Percentiles rank a stretch among this genome's conserved stretches.
Evolutionary conservation across 2,888 invertebrate genomes (phyloP).

Genomic region (Oithona nana): DNA sequence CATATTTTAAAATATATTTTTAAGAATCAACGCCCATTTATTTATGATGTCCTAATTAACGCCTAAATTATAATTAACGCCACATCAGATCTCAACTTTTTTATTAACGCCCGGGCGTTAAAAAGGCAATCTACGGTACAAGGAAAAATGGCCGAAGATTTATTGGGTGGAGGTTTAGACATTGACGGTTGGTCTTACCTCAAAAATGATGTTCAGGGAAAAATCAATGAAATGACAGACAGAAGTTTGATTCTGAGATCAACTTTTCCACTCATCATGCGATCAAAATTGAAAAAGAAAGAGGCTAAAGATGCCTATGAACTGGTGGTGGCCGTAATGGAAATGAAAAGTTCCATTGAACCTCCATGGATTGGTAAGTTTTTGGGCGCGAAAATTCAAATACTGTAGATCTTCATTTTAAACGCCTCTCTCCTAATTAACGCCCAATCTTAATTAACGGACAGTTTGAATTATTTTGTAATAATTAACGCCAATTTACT

Average conservation of each 20-base stretch:
- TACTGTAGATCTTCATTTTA: no score
- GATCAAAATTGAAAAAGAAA: background rate
- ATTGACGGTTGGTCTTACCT: slow-evolving; percentile 1
- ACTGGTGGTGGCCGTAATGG: slow-evolving; percentile 10
- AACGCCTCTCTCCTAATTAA: no score
- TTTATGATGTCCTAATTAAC: no score
- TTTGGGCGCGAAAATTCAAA: background rate
- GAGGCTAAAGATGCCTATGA: slow-evolving; percentile 2
- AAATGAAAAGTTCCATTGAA: background rate
- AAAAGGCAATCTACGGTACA: no score
- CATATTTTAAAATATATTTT: no score
- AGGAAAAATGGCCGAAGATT: slow-evolving; percentile 4
- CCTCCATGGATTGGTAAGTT: background rate
- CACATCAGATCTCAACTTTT: no score
- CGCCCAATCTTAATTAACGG: no score
- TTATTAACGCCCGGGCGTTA: no score
- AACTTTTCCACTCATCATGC: slow-evolving; percentile 7
- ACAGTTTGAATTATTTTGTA: no score
- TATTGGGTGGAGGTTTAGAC: background rate
- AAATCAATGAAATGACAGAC: background rate
- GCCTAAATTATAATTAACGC: no score
- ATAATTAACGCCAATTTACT: no score
- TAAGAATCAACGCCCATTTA: no score
- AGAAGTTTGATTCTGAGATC: background rate
- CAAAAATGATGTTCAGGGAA: background rate